Conservation (phyloP, 2,797 vertebrate genomes). For the Craterocephalus amniculus region DNA sequence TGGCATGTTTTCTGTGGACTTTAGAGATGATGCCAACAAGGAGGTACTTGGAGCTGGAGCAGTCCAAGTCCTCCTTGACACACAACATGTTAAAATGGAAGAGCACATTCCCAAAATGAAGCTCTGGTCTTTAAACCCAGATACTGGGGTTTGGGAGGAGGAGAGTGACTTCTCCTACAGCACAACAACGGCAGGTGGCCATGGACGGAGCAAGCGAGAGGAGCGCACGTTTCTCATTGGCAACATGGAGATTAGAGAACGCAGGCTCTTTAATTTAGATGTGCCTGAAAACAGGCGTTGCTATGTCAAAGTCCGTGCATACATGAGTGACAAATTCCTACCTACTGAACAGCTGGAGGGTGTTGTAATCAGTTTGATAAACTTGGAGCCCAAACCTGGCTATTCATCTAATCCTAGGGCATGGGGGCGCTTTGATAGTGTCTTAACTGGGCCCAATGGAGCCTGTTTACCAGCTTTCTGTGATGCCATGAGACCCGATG, state of each 20-base stretch:
- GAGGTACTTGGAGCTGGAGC: constrained; percentile 85
- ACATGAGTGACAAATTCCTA: constrained; percentile 93
- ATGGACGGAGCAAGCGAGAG: constrained; percentile 87
- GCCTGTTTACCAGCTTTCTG: constrained; percentile 97
- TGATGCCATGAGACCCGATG: constrained; percentile 85
- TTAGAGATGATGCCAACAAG: constrained; percentile 85
- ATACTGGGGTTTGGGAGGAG: constrained; percentile 94
- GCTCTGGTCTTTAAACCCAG: constrained; percentile 94
- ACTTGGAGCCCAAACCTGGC: constrained; percentile 93
- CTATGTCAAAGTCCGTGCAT: constrained; percentile 95
- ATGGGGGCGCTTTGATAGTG: constrained; percentile 97
- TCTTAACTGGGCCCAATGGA: constrained; percentile 91
- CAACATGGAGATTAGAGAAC: constrained; percentile 93
- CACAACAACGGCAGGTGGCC: constrained; percentile 46
- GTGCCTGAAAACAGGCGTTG: constrained; percentile 96
- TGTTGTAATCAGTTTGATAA: constrained; percentile 91
- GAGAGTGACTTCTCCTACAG: constrained; percentile 83
- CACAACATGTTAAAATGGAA: constrained; percentile 89
- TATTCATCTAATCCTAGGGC: constrained; percentile 92
- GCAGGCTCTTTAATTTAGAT: constrained; percentile 95
- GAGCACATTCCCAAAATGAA: constrained; percentile 92
- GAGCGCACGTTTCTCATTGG: constrained; percentile 96
- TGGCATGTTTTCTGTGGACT: constrained; percentile 96
- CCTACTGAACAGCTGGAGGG: constrained; percentile 92
- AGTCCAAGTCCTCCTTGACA: constrained; percentile 89